Conservation (phyloP, 2,797 vertebrate species). For the Mormyrus hasselquistii region DNA sequence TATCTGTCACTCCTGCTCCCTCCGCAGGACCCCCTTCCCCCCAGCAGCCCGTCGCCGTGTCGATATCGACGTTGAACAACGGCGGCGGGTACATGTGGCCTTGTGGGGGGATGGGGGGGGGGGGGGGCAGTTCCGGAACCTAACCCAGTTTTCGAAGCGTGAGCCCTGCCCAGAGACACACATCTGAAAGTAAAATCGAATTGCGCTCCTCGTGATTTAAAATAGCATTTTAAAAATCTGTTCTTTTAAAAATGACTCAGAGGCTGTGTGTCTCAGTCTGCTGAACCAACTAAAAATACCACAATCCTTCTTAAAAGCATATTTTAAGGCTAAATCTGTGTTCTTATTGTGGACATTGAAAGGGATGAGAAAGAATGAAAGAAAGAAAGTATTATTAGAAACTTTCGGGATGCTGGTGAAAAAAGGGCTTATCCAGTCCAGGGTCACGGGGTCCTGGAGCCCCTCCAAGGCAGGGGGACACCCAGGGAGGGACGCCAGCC, state of each 20-base stretch:
- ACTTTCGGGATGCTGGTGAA: slow-evolving; percentile 23
- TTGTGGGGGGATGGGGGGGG: background rate
- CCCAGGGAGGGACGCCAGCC: background rate
- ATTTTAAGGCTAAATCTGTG: slow-evolving; percentile 29
- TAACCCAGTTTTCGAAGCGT: background rate
- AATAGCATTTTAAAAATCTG: background rate
- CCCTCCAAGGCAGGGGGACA: background rate
- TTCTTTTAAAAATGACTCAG: slow-evolving; percentile 13
- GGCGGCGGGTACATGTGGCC: background rate
- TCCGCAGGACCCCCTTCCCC: background rate
- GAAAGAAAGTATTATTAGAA: slow-evolving; percentile 21
- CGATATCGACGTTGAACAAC: background rate
- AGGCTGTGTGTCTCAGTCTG: slow-evolving; percentile 4
- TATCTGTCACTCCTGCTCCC: slow-evolving; percentile 26
- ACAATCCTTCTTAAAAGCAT: slow-evolving; percentile 19
- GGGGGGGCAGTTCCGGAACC: background rate
- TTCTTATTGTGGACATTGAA: slow-evolving; percentile 14
- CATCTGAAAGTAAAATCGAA: slow-evolving; percentile 15
- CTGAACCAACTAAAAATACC: slow-evolving; percentile 24
- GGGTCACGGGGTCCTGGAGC: background rate
- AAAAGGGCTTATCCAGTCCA: background rate
- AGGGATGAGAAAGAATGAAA: slow-evolving; percentile 20
- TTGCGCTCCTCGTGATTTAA: background rate
- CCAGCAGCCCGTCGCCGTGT: background rate
- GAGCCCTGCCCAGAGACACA: background rate